phyloP scores from a whole-genome alignment of 2,888 invertebrate species.

The Amphipoea oculea region DNA sequence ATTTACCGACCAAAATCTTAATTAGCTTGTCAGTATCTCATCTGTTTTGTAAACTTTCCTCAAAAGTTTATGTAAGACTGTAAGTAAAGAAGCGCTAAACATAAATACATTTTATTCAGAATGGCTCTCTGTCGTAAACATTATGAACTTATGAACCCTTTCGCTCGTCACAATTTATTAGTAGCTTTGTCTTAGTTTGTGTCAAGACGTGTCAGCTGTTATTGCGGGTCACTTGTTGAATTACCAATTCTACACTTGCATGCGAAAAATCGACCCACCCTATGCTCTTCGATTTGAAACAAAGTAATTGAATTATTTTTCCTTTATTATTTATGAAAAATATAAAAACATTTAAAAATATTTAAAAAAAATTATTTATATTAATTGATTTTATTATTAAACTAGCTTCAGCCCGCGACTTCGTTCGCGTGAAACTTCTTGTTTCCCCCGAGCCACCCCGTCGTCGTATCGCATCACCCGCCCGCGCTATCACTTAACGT shows the following conservation, averaged over 20 bases:
- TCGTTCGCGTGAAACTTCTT: no score
- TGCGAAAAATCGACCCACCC: no score
- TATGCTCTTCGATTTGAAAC: no score
- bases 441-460: no score
- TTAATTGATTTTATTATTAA: no score
- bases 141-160: conserved; percentile 3
- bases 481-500: no score
- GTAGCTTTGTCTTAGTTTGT: not conserved
- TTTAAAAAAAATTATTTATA: no score
- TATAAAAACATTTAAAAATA: no score
- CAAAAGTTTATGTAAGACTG: not conserved
- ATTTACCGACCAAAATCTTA: not conserved
- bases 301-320: no score
- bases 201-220: not conserved
- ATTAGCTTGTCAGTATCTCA: not conserved
- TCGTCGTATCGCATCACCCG: no score
- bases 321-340: no score
- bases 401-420: no score
- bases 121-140: not conserved
- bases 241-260: not conserved
- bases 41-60: not conserved
- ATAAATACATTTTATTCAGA: not conserved
- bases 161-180: not conserved
- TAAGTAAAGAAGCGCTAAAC: not conserved
- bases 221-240: not conserved